Base-by-base conservation (phyloP, 2,888 invertebrate genomes). In the Heteromurus nitidus region DNA sequence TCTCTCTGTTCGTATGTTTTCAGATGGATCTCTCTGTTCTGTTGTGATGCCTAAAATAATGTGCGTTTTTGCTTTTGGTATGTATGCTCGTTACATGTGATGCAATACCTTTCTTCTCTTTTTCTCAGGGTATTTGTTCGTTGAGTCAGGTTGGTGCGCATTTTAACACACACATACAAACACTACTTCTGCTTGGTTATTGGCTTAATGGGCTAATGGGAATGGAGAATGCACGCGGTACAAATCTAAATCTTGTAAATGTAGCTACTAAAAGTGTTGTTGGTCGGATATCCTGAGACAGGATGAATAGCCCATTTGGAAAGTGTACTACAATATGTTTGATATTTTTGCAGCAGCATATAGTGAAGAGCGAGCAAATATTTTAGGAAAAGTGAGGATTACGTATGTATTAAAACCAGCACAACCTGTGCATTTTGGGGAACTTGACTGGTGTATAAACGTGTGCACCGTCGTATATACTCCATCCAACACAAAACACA, bases 321-420 rank as follows among this genome's bases (percentile, higher is more conserved):
- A 36, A 13, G 13, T 9, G 13, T 36, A 36, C 36, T 13, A n/a
- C n/a, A n/a, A n/a, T 2, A 3, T 44, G 44, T 44, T 44, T 13
- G n/a, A n/a, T 44, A n/a, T 44, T 44, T 44, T 44, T 44, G 44
- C 44, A 44, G 44, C n/a, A 44, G n/a, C n/a, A n/a, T n/a, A n/a
- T 3, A 44, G 44, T 3, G 44, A 44, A n/a, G 9, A 44, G 44
- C n/a, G n/a, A 44, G 44, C 44, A 44, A n/a, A n/a, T n/a, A 44
- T 44, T 44, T 13, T n/a, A 44, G n/a, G 44, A n/a, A 44, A 44
- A 36, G n/a, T n/a, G 50, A 50, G 20, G 9, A 50, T 50, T 20
- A 50, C 9, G 20, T 20, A n/a, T 50, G 50, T 50, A 20, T 36
- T 13, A 36, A 36, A 13, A 36, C 5, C 7, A 36, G 36, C 5